Evolutionary conservation across 2,113 vertebrate genomes (phyloP).

Genomic region (Xenopus laevis): DNA sequence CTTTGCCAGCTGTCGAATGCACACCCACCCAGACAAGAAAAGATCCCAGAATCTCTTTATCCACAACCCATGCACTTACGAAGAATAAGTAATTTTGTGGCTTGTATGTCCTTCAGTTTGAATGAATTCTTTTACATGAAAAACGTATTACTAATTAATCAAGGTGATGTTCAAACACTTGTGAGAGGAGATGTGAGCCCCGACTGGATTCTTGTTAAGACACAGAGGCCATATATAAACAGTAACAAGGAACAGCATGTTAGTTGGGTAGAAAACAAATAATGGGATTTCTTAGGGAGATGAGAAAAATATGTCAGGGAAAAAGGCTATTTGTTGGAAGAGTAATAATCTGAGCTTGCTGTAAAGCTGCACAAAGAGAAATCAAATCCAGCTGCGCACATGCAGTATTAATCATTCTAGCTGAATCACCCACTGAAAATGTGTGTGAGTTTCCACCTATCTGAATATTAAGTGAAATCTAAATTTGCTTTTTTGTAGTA

Average conservation of each 20-base stretch:
- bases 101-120: neutral
- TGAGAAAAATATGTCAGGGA: neutral
- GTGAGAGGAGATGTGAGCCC: conserved; percentile 16
- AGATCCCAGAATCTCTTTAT: no score
- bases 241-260: conserved; percentile 1
- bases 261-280: conserved; percentile 20
- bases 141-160: conserved; percentile 25
- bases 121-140: neutral
- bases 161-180: conserved; percentile 17
- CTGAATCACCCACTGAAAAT: neutral
- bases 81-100: neutral
- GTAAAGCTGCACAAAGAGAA: neutral
- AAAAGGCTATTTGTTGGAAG: no score
- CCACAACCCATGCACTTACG: no score
- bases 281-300: conserved; percentile 12
- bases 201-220: conserved; percentile 5
- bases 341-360: neutral
- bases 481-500: no score
- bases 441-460: neutral
- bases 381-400: neutral
- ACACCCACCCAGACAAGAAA: no score
- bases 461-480: neutral
- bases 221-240: conserved; percentile 1
- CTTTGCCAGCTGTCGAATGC: no score
- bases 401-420: conserved; percentile 3